Percentiles rank a stretch among this genome's conserved stretches.
Conservation (phyloP, 2,888 invertebrate genomes). For the Nineta flava region DNA sequence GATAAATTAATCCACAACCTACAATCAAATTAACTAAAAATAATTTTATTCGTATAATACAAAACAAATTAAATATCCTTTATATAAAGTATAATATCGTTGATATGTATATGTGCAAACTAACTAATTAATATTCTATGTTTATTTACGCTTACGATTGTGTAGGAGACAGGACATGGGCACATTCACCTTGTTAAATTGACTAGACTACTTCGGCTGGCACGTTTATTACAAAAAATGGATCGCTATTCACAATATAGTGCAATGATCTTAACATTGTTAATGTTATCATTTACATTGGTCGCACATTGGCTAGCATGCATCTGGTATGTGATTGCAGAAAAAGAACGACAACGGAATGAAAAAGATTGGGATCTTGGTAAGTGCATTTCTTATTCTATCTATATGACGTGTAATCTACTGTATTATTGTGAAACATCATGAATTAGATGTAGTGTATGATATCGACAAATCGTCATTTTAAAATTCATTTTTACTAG, state of each 20-base stretch:
- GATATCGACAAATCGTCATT: slow-evolving; percentile 1
- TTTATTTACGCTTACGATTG: too few species aligned
- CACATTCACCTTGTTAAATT: slow-evolving; percentile 87
- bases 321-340: slow-evolving; percentile 92
- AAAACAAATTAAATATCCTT: too few species aligned
- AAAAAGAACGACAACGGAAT: slow-evolving; percentile 57
- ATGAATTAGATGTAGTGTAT: background rate
- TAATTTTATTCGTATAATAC: too few species aligned
- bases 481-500: too few species aligned
- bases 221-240: slow-evolving; percentile 85
- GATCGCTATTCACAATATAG: slow-evolving; percentile 94
- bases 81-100: too few species aligned
- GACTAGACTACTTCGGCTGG: slow-evolving; percentile 75
- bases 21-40: too few species aligned
- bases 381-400: slow-evolving; percentile 28
- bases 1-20: too few species aligned
- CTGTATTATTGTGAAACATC: too few species aligned
- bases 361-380: slow-evolving; percentile 66
- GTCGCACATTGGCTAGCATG: slow-evolving; percentile 95
- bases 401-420: slow-evolving; percentile 1
- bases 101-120: too few species aligned
- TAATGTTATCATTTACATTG: slow-evolving; percentile 87
- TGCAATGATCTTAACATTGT: slow-evolving; percentile 79
- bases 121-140: too few species aligned
- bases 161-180: slow-evolving; percentile 50